Conservation (phyloP, 2,888 invertebrate genomes). For the Norana najaformis region DNA sequence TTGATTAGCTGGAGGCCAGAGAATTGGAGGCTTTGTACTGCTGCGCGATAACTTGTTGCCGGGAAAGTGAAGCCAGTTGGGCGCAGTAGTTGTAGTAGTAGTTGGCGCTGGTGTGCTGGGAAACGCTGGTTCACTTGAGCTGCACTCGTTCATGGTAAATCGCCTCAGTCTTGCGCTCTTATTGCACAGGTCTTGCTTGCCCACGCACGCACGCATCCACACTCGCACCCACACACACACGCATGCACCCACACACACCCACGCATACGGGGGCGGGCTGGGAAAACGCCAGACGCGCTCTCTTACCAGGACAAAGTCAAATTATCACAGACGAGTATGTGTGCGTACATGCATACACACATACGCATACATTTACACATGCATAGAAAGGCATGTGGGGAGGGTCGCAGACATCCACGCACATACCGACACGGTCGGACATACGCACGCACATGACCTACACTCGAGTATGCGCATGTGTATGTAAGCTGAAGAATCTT, state of each 20-base stretch:
- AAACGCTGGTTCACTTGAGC: not conserved
- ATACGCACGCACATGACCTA: not conserved
- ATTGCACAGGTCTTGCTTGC: too few relatives aligned
- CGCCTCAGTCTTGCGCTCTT: not conserved
- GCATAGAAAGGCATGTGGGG: not conserved
- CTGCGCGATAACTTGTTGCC: not conserved
- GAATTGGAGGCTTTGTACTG: slow-evolving; percentile 13
- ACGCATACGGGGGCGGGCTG: too few relatives aligned
- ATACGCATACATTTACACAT: not conserved
- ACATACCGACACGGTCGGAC: not conserved
- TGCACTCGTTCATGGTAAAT: not conserved
- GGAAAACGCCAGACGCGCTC: too few relatives aligned
- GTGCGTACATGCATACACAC: too few relatives aligned
- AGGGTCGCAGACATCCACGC: not conserved
- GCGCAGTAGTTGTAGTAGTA: not conserved
- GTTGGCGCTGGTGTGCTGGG: not conserved
- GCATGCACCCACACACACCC: not conserved
- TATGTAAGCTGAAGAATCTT: too few relatives aligned
- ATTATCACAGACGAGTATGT: too few relatives aligned
- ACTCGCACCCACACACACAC: not conserved
- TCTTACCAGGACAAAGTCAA: too few relatives aligned
- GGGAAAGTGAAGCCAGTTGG: not conserved
- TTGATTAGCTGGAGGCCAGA: not conserved
- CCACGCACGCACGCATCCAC: too few relatives aligned
- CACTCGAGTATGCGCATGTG: not conserved